Evolutionary conservation across 2,797 vertebrate species (phyloP), one percentile per base, ranked within the genome.

Genomic region (Epinephelus coioides): DNA sequence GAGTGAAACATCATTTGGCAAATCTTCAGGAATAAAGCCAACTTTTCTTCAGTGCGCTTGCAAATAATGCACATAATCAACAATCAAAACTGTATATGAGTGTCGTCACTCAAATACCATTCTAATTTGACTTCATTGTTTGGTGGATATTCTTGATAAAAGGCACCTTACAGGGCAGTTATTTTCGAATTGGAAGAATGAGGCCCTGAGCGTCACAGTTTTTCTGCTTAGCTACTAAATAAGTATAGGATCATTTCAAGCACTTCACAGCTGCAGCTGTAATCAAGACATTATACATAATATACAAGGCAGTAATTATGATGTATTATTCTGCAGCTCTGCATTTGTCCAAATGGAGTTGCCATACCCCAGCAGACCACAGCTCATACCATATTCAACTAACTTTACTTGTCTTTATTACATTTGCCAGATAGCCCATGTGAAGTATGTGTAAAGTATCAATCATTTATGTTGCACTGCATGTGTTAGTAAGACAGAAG

Each of bases 251-350:
- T 51, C 4, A 50, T 69, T 62, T 50, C 14, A 56, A 43, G 21
- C 60, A 57, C 19, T 53, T 27, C 46, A 53, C 49, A 49, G 47
- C 21, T 60, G 40, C 30, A 76, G 55, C 30, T 51, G 56, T 17
- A 59, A 73, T 55, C 13, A 25, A 68, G 25, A 19, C 4, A 50
- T 44, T 66, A 25, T 7, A 43, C 13, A 30, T 6, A 40, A 40
- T 49, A 15, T 54, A 21, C 34, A 34, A 34, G 34, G 0, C 1
- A 34, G 34, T 34, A 34, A 34, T 34, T 34, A 34, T 34, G 34
- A 34, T 34, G 2, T 34, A 34, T 34, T 7, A 34, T 34, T 7
- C 34, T 34, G 34, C 34, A 34, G 34, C 7, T 34, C 6, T 34
- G 34, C 7, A 34, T 34, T 34, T 34, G 7, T 8, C 34, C 34